Evolutionary conservation across 2,888 invertebrate species (phyloP), one percentile per base, ranked within the genome.

Genomic region (Athalia cordata): DNA sequence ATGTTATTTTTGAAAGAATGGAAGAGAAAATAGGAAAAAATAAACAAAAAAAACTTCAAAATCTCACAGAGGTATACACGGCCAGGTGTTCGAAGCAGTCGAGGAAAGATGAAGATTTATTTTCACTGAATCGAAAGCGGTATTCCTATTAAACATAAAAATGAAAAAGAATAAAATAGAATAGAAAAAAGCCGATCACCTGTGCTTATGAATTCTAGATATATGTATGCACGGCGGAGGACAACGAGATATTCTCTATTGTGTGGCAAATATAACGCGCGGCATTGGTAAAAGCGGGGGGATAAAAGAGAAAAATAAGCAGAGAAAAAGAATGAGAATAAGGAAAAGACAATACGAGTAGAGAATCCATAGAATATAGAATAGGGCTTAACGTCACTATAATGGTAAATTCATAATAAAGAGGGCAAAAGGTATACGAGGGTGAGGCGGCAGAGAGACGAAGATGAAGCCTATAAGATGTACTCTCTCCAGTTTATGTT

Each of bases 371-470:
- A 15, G 13, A 76, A 59, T 47, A 76, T 62, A 43, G 43, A 13
- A 59, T n/a, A 11, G 64, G 55, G 61, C 68, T 62, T 45, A 29
- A 77, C 77, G 47, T 77, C 70, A 65, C 77, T 61, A 70, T 77
- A 77, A 77, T 77, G 70, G 68, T 76, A 64, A 76, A 76, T 65
- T 76, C 84, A 85, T 86, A 86, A 85, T 87, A 87, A 87, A 86
- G 87, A 87, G 86, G 85, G 84, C 83, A 86, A 82, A 78, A 84
- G 83, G 86, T 78, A 78, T 80, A 80, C 80, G 78, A 84, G 84
- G 77, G 78, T 78, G 80, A 52, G 81, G 78, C 77, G 78, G 80
- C 81, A 77, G 81, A 81, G 82, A 9, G 55, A 55, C 55, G 55
- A 55, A n/a, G 55, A n/a, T 11, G 11, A 55, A n/a, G 55, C 55